Base-by-base conservation (phyloP, 2,888 invertebrate species). In the Neoaliturus tenellus region DNA sequence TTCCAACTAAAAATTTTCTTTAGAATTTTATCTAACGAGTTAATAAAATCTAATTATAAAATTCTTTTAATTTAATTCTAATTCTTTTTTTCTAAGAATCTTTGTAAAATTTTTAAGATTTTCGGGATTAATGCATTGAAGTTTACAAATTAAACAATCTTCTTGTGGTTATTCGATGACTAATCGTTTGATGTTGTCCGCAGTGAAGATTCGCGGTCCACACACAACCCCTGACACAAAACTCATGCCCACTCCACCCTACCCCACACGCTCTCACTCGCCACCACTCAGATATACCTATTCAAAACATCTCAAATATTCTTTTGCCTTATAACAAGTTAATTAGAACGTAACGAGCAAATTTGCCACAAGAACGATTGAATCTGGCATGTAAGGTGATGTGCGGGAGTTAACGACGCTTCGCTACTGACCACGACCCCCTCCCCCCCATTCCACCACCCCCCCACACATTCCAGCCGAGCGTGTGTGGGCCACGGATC, bases 171-270 rank as follows among this genome's bases (percentile, higher is more conserved):
- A n/a, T n/a, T n/a, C n/a, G n/a, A n/a, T n/a, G n/a, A n/a, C n/a
- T n/a, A n/a, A n/a, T n/a, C n/a, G n/a, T n/a, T n/a, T n/a, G n/a
- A n/a, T 48, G 48, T 48, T 23, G 23, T 48, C 48, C n/a, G 62
- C 31, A 62, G 62, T 4, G 62, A 62, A 62, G 62, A 62, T 62
- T 62, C 62, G 62, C 35, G 71, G 71, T 35, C 41, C 71, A 71
- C 71, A 71, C 71, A 71, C 35, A 71, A 20, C 71, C 39, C 62
- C 51, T n/a, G n/a, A 28, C 62, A 51, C n/a, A 51, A 51, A 6
- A 20, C 51, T 39, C 51, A 51, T n/a, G 4, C 25, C 6, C 62
- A 62, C 62, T 10, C 10, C 17, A 62, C 28, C 14, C 14, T 31
- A 28, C 62, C 28, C 28, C 31, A 62, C 62, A 55, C 55, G n/a